A percentile compares a stretch with the other conserved stretches of the same genome.
These are phyloP conservation scores for Ennomos fuscantarius DNA, from an alignment of 2,888 invertebrate species.

Conservation along the genomic window DNA sequence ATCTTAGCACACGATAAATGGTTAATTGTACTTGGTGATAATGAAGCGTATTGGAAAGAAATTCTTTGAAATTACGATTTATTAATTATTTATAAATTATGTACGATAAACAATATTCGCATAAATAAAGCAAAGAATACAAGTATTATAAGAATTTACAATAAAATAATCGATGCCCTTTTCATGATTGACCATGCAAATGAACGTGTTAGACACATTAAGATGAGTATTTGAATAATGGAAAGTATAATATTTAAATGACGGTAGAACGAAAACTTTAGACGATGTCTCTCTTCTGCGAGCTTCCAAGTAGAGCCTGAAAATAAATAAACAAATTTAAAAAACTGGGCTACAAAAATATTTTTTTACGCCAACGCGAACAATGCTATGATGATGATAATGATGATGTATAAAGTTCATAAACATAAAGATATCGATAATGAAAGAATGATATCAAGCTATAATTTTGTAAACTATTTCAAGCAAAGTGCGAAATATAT, in stretches of 20 bases:
- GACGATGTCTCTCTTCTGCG: constrained; percentile 76
- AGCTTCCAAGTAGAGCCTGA: constrained; percentile 78
- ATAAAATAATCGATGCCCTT: constrained; percentile 35
- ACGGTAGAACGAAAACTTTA: constrained; percentile 43
- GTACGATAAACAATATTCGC: constrained; percentile 22
- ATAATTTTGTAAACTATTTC: too few relatives aligned
- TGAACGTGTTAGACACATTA: constrained; percentile 49
- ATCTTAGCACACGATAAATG: constrained; percentile 59
- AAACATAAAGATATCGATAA: neutral
- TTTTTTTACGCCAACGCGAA: neutral
- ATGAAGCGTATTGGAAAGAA: constrained; percentile 72
- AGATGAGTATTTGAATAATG: constrained; percentile 42
- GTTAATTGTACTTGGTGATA: constrained; percentile 81
- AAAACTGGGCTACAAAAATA: too few relatives aligned
- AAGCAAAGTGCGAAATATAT: too few relatives aligned
- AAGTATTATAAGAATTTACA: constrained; percentile 30
- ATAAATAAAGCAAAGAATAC: constrained; percentile 33
- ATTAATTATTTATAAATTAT: constrained; percentile 26
- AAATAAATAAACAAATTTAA: constrained; percentile 39
- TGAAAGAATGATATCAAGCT: too few relatives aligned
- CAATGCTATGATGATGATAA: neutral
- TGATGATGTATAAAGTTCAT: neutral
- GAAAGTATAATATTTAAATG: constrained; percentile 21
- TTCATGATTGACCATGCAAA: constrained; percentile 18
- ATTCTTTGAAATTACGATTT: constrained; percentile 57